Base-by-base conservation (phyloP, 2,113 vertebrate genomes). In the Vidua chalybeata region DNA sequence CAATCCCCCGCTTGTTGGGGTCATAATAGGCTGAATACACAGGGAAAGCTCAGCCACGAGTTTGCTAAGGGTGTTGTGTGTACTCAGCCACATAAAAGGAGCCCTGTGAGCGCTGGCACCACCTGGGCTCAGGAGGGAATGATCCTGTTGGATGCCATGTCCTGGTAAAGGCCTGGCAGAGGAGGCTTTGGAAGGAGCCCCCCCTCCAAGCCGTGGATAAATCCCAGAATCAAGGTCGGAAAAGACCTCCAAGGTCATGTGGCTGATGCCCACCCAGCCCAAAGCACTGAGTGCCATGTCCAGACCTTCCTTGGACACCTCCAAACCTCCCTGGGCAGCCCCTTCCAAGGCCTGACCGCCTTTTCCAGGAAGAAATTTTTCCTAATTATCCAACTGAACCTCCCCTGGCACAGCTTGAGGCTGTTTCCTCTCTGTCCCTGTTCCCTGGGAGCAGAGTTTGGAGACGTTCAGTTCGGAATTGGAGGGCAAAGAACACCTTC, bases 1-100 rank as follows among this genome's bases (percentile, higher is more conserved):
- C 63, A 74, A 28, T 61, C 82, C 56, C 56, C 48, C 18, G 4
- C 90, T 90, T 84, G 62, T 18, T 67, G 82, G 72, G 84, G 43
- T 67, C 84, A 87, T 1, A 46, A 66, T 4, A 31, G n/a, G 48
- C 68, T 87, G 81, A 90, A 48, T 13, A 73, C 78, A 80, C 64
- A 82, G 87, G 72, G 45, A 61, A 22, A 83, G 31, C 31, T 15
- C 72, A 41, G n/a, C 3, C 3, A 73, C 17, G 67, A 90, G 90
- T 93, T 95, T 96, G 91, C 93, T 56, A 30, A 96, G 85, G 94
- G 94, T 77, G 92, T 71, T 56, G 35, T 64, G 72, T 88, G 85
- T 93, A 85, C 76, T 95, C 73, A 80, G 83, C 19, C 68, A 39
- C 17, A 48, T 84, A 14, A 92, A 91, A 92, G 52, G 79, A 95